These are phyloP conservation scores for Callinectes sapidus DNA, from an alignment of 2,888 invertebrate genomes.

Conservation along the genomic window DNA sequence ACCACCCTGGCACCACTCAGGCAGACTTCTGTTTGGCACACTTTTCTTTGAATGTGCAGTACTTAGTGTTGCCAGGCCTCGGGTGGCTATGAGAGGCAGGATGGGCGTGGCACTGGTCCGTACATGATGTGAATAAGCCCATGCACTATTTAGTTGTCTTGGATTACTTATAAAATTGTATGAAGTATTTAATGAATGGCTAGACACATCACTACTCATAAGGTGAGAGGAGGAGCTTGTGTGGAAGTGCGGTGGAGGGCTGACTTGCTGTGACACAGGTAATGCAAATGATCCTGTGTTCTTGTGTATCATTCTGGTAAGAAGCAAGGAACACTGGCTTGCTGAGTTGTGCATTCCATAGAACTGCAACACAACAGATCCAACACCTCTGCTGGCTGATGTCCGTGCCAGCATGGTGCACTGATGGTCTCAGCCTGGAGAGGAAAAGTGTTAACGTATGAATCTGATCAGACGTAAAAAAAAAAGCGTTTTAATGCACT, in stretches of 20 bases:
- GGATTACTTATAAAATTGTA: background rate
- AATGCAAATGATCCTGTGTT: background rate
- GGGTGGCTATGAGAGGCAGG: background rate
- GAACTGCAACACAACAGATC: background rate
- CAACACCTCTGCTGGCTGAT: background rate
- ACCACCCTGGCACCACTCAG: background rate
- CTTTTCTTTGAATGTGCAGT: background rate
- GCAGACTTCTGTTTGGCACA: background rate
- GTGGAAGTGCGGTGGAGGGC: background rate
- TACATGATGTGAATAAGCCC: background rate
- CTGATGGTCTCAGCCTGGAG: background rate
- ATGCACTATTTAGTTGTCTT: background rate
- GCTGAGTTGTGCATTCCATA: background rate
- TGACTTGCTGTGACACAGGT: background rate
- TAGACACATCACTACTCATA: background rate
- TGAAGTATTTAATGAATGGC: too few species aligned
- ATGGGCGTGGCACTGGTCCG: background rate
- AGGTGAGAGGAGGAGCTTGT: background rate
- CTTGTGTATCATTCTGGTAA: background rate
- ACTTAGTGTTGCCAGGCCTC: constrained; percentile 10
- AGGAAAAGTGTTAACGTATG: background rate
- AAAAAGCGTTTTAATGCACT: background rate
- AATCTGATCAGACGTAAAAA: background rate
- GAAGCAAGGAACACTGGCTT: background rate
- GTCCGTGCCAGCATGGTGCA: background rate